A percentile compares a stretch with the other conserved stretches of the same genome.
Evolutionary conservation across 2,888 invertebrate genomes (phyloP).

Genomic region (Neoascia interrupta): DNA sequence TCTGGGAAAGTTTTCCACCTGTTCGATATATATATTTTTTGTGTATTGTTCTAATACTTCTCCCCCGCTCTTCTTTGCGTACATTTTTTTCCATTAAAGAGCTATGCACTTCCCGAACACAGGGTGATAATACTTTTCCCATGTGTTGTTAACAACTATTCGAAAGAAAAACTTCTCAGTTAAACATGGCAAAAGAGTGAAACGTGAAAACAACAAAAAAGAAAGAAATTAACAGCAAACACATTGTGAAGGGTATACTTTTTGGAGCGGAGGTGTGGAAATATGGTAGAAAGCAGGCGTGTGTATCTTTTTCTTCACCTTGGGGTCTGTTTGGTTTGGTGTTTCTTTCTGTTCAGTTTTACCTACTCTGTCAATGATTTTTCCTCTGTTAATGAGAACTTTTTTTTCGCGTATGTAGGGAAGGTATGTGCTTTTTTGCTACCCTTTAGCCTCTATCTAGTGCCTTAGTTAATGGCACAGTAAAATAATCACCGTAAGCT

Average conservation of each 20-base stretch:
- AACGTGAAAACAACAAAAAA: not conserved
- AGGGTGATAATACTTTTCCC: constrained; percentile 42
- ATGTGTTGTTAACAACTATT: constrained; percentile 23
- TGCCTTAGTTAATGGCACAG: no score
- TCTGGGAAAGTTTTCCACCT: constrained; percentile 17
- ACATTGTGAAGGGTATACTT: constrained; percentile 22
- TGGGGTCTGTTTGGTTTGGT: constrained; percentile 18
- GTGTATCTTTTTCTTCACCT: not conserved
- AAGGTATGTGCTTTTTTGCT: no score
- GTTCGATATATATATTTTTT: not conserved
- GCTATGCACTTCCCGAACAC: no score
- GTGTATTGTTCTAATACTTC: constrained; percentile 15
- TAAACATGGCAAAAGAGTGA: not conserved
- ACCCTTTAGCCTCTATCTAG: no score
- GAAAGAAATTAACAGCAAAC: constrained; percentile 47
- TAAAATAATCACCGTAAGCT: no score
- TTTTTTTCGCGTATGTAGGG: not conserved
- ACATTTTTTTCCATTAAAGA: no score
- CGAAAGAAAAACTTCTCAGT: constrained; percentile 24
- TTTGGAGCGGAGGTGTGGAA: no score
- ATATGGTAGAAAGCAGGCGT: not conserved
- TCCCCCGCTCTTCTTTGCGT: no score
- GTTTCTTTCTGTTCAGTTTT: constrained; percentile 13
- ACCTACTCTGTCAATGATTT: constrained; percentile 11
- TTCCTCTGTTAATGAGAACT: no score